Percentiles rank a stretch among this genome's conserved stretches.
These are phyloP conservation scores for Lasioglossum villosulum DNA, from an alignment of 2,888 invertebrate genomes.

Conservation along the genomic window DNA sequence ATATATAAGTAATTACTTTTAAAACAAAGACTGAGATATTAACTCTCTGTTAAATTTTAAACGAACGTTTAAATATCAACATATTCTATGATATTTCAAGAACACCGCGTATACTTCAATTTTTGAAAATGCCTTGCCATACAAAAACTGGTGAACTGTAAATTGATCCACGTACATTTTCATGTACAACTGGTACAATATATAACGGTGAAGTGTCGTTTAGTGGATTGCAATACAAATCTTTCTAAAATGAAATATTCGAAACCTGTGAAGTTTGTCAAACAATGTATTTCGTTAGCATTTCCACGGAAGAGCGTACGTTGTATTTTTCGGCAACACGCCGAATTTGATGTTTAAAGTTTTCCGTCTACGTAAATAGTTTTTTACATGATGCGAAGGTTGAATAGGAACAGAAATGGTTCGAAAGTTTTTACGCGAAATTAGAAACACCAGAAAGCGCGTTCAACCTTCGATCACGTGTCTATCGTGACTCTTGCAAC, in stretches of 20 bases:
- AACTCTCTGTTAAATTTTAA: not conserved
- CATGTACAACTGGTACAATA: not conserved
- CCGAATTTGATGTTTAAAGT: not conserved
- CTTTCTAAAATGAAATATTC: constrained; percentile 16
- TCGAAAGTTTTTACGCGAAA: not conserved
- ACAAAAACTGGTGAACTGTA: not conserved
- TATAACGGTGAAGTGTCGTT: constrained; percentile 2
- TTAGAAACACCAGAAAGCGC: constrained; percentile 18
- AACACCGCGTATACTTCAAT: not conserved
- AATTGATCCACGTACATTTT: not conserved
- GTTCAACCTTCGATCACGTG: constrained; percentile 29
- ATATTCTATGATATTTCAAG: not conserved
- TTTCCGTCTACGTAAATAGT: not conserved
- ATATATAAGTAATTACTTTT: not conserved
- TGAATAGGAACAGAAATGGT: not conserved
- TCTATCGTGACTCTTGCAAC: constrained; percentile 50
- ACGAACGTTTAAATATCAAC: not conserved
- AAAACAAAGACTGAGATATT: not conserved
- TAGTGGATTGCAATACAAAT: constrained; percentile 21
- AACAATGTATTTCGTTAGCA: constrained; percentile 9
- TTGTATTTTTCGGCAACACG: not conserved
- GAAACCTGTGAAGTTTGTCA: constrained; percentile 13
- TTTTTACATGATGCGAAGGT: constrained; percentile 3
- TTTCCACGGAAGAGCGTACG: not conserved
- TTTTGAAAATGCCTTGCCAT: constrained; percentile 4